Evolutionary conservation across 2,888 invertebrate species (phyloP).

Genomic region (Alentia gelatinosa): DNA sequence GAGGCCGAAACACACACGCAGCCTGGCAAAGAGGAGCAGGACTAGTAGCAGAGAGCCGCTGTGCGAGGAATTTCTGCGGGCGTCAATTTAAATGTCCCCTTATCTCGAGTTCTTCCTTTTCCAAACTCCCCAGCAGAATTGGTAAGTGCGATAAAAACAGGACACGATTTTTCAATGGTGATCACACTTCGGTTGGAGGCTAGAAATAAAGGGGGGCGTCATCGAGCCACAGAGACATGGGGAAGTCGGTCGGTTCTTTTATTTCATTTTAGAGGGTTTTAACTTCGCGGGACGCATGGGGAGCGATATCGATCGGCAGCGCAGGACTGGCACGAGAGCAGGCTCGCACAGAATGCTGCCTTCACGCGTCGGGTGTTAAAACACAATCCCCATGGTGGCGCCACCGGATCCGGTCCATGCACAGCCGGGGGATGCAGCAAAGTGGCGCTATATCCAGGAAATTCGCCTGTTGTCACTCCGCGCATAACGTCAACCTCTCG

Average conservation of each 20-base stretch:
- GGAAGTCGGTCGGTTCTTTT: not conserved
- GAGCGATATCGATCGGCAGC: not conserved
- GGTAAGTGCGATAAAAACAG: not conserved
- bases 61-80: not conserved
- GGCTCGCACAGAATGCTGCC: not conserved
- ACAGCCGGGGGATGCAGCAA: not conserved
- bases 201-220: not conserved
- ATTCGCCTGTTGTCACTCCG: not conserved
- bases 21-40: not conserved
- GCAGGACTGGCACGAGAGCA: not conserved
- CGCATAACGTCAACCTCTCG: not conserved
- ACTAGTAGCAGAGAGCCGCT: not conserved
- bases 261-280: not conserved
- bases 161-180: no score
- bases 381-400: not conserved
- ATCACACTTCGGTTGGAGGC: no score
- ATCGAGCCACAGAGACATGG: not conserved
- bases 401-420: not conserved
- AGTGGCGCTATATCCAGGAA: not conserved
- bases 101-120: not conserved
- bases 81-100: not conserved
- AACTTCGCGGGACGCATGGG: constrained; percentile 3
- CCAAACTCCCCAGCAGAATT: not conserved
- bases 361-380: not conserved
- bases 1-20: not conserved